These are phyloP conservation scores for Rhincodon typus DNA, from an alignment of 2,797 vertebrate genomes.

Conservation along the genomic window DNA sequence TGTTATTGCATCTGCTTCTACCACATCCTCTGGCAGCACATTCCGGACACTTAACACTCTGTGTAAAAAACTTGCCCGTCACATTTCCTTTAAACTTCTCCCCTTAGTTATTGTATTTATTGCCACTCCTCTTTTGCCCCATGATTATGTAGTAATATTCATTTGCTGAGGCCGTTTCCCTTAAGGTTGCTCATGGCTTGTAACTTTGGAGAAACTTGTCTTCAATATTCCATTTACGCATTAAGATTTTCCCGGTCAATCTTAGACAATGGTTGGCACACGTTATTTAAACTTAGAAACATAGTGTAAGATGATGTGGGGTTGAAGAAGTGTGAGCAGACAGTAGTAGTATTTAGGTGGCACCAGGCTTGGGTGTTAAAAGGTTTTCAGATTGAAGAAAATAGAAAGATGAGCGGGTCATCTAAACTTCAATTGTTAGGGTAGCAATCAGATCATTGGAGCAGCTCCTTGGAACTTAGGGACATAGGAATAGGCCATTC, in stretches of 20 bases:
- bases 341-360: neutral
- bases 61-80: too few relatives aligned
- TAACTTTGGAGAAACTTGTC: neutral
- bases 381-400: neutral
- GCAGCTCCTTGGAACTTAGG: neutral
- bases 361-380: neutral
- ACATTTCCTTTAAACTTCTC: too few relatives aligned
- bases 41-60: too few relatives aligned
- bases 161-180: neutral
- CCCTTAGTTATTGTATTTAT: too few relatives aligned
- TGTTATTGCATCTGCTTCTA: too few relatives aligned
- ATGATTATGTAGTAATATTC: too few relatives aligned
- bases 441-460: neutral
- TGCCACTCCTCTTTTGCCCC: too few relatives aligned
- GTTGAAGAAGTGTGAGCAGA: neutral
- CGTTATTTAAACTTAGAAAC: neutral
- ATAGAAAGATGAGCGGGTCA: neutral
- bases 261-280: neutral
- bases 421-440: neutral
- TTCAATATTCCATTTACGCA: neutral
- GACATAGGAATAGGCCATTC: too few relatives aligned
- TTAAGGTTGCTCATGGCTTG: neutral
- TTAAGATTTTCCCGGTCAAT: neutral
- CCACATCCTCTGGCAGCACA: too few relatives aligned
- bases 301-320: neutral